Evolutionary conservation across 2,888 invertebrate species (phyloP), one percentile per base, ranked within the genome.

Genomic region (Hypolimnas misippus): DNA sequence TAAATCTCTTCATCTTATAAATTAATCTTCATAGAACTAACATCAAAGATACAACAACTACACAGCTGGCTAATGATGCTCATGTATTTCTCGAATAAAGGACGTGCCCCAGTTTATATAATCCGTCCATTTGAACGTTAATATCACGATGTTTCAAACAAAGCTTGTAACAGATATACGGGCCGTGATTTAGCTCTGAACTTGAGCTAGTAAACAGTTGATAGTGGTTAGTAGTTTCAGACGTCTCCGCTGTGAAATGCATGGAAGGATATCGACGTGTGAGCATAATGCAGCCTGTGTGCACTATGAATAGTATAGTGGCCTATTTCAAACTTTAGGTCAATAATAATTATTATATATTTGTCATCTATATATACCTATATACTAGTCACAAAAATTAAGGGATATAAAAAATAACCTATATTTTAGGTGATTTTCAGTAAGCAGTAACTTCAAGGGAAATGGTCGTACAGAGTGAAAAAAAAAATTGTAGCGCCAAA

Each of bases 121-220:
- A 33, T 33, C 33, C 19, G 10, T 42, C n/a, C 10, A 16, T 3
- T 8, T 42, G 1, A 16, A 16, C 10, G 42, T 42, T 16, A 42
- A 10, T 33, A 33, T 56, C 31, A 31, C 25, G 44, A 31, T 42
- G 42, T 17, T 40, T 40, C 40, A 40, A 42, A 42, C 42, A 42
- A 17, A 10, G 42, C 8, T 17, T 19, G 17, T 42, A 21, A 25
- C 12, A n/a, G 21, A n/a, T n/a, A n/a, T n/a, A n/a, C n/a, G n/a
- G n/a, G n/a, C n/a, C n/a, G n/a, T n/a, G n/a, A n/a, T n/a, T n/a
- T n/a, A n/a, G n/a, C n/a, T 16, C 17, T 51, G 35, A 10, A 31
- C 16, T 21, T 35, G n/a, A 52, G 52, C 50, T 52, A 16, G 59
- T 53, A 38, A 53, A 59, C 58, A 51, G 51, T 57, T 51, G n/a